Conservation (phyloP, 37 sponge, comb jelly and placozoan genomes). For the Beroe forskalii region DNA sequence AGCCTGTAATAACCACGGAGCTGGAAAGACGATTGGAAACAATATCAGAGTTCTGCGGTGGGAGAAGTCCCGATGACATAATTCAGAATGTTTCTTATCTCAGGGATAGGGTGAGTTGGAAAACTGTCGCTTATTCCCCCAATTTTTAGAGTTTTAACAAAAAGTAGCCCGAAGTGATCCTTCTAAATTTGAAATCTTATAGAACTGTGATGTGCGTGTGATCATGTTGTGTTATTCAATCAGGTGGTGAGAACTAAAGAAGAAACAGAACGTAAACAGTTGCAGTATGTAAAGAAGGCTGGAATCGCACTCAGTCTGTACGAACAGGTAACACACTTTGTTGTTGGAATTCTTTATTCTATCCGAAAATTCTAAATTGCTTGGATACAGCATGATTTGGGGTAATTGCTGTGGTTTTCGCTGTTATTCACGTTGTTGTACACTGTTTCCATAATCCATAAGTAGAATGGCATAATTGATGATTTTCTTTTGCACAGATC, state of each 20-base stretch:
- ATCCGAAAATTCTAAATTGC: too few species aligned
- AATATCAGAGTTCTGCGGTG: not conserved
- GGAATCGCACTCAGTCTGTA: slow-evolving; percentile 6
- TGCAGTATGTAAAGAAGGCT: not conserved
- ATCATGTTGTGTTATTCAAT: too few species aligned
- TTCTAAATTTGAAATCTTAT: too few species aligned
- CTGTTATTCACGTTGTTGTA: too few species aligned
- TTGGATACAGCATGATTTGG: too few species aligned
- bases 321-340: not conserved
- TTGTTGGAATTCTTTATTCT: not conserved
- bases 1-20: not conserved
- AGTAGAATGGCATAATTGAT: too few species aligned
- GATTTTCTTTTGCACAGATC: not conserved
- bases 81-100: slow-evolving; percentile 6
- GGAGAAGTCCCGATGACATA: not conserved
- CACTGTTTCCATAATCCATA: too few species aligned
- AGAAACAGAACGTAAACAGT: not conserved
- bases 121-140: too few species aligned
- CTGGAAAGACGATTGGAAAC: not conserved
- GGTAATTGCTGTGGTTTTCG: too few species aligned
- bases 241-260: not conserved
- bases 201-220: too few species aligned
- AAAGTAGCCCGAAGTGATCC: too few species aligned
- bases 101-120: not conserved
- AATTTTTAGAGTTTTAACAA: too few species aligned